Evolutionary conservation across 2,113 vertebrate species (phyloP).

Genomic region (Accipiter cooperii): DNA sequence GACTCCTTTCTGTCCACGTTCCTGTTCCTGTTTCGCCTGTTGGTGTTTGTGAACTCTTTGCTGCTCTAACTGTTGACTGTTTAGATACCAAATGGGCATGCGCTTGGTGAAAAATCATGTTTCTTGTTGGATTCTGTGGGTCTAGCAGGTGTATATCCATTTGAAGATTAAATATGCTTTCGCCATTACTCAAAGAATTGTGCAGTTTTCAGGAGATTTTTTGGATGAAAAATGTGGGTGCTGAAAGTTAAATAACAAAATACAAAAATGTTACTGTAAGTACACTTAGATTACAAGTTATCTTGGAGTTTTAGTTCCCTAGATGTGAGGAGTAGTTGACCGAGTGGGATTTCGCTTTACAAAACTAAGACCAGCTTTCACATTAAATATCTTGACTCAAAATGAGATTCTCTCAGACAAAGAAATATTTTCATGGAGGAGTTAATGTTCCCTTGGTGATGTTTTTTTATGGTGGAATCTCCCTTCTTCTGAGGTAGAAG

Average conservation of each 20-base stretch:
- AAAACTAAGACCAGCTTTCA: not conserved
- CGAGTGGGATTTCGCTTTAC: not conserved
- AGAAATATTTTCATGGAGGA: not conserved
- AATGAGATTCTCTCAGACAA: not conserved
- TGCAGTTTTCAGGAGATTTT: not conserved
- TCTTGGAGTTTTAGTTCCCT: not conserved
- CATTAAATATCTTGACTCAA: not conserved
- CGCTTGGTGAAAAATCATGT: not conserved
- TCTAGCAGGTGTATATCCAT: not conserved
- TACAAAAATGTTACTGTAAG: not conserved
- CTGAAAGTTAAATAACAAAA: not conserved
- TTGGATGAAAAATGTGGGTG: not conserved
- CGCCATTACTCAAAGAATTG: not conserved
- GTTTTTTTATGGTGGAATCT: not conserved
- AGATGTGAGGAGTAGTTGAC: not conserved
- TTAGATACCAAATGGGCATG: not conserved
- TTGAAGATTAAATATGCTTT: not conserved
- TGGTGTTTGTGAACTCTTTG: not conserved
- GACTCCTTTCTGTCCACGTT: not conserved
- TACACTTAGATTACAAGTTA: not conserved
- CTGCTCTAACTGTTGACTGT: not conserved
- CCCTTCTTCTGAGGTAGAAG: not conserved
- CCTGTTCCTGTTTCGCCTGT: not conserved
- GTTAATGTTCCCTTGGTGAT: not conserved
- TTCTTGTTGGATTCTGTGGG: not conserved